Conservation (phyloP, 2,113 vertebrate genomes). For the Xenopus borealis region DNA sequence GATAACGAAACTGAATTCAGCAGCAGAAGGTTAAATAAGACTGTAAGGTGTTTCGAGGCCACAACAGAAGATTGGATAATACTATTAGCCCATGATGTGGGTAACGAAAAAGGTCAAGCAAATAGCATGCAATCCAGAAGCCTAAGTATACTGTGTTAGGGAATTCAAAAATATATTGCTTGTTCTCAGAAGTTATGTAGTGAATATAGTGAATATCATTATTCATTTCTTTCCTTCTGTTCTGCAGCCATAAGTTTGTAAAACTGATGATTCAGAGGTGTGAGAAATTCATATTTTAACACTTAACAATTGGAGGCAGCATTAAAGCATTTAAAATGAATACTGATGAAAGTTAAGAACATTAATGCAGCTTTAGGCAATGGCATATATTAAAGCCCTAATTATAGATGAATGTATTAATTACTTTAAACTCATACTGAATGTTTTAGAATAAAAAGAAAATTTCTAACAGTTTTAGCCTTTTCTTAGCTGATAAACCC, state of each 20-base stretch:
- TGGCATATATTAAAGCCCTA: conserved; percentile 63
- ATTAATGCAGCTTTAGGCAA: conserved; percentile 64
- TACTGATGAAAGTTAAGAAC: conserved; percentile 66
- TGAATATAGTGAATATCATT: conserved; percentile 70
- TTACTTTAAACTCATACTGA: conserved; percentile 51
- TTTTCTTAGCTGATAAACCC: background rate
- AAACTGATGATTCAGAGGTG: conserved; percentile 93
- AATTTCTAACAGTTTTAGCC: too few relatives aligned
- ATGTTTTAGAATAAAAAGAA: conserved; percentile 39
- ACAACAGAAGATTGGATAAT: too few relatives aligned
- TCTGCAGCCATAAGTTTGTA: conserved; percentile 82
- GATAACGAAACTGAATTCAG: too few relatives aligned
- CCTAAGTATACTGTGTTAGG: too few relatives aligned
- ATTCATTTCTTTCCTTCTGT: conserved; percentile 76
- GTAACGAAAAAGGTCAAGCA: too few relatives aligned
- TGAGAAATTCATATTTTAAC: conserved; percentile 96
- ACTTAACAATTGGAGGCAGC: conserved; percentile 76
- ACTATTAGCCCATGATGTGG: too few relatives aligned
- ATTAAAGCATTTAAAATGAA: conserved; percentile 76
- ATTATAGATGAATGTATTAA: conserved; percentile 51
- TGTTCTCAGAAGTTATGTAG: conserved; percentile 68
- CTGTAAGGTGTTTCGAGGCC: too few relatives aligned
- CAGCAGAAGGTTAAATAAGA: too few relatives aligned
- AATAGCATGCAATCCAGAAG: too few relatives aligned
- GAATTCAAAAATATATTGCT: too few relatives aligned